Percentiles rank a stretch among this genome's conserved stretches.
phyloP scores from a whole-genome alignment of 1,140 invertebrate genomes.

The Homalodisca vitripennis region DNA sequence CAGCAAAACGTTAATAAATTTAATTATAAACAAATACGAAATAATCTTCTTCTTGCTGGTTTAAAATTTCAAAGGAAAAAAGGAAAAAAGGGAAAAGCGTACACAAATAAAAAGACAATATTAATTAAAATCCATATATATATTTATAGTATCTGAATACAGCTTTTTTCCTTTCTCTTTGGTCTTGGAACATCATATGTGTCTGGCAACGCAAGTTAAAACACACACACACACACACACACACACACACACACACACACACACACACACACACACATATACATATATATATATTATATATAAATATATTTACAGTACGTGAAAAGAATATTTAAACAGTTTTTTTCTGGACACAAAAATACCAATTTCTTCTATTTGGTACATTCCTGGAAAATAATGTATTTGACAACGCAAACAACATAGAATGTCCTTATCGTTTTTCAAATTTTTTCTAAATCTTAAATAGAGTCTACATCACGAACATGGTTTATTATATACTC shows the following conservation, averaged over 20 bases:
- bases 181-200: no score
- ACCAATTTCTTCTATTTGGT: not conserved
- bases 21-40: not conserved
- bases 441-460: not conserved
- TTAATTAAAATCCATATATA: no score
- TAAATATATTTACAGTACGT: not conserved
- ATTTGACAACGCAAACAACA: not conserved
- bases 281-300: not conserved
- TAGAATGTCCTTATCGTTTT: not conserved
- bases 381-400: not conserved
- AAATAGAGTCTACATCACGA: not conserved
- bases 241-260: no score
- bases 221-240: no score
- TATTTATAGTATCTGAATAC: no score
- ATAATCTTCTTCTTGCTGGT: slow-evolving; percentile 4
- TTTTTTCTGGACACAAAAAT: not conserved
- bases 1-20: not conserved
- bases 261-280: no score
- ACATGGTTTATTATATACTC: not conserved
- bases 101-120: no score
- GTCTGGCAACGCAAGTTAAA: no score
- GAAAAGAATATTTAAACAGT: not conserved
- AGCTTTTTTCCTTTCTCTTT: no score
- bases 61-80: not conserved
- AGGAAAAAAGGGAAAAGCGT: not conserved